Conservation (phyloP, 2,113 vertebrate species). For the Bettongia penicillata region DNA sequence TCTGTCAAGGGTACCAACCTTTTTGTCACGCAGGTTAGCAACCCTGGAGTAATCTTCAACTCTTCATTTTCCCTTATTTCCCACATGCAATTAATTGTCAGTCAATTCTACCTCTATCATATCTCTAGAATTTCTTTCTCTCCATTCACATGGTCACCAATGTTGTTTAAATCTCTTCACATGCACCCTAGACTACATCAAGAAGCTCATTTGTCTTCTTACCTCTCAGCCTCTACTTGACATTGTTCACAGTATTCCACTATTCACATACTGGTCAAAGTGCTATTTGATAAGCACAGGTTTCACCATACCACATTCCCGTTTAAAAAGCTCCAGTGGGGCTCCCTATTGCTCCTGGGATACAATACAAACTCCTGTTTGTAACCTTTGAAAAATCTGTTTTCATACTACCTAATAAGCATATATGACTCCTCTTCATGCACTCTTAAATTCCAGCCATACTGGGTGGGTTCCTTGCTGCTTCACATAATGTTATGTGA, state of each 20-base stretch:
- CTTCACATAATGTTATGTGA: neutral
- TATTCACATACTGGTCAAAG: neutral
- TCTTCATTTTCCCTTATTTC: neutral
- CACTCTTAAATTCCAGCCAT: neutral
- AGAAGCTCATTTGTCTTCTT: neutral
- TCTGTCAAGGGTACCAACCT: neutral
- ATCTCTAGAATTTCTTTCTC: neutral
- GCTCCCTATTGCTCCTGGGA: neutral
- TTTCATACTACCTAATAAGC: neutral
- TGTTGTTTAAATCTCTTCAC: no score
- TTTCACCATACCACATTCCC: neutral
- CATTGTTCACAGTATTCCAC: neutral
- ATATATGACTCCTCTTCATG: neutral
- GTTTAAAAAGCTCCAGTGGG: neutral
- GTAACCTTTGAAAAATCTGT: neutral
- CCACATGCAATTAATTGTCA: neutral
- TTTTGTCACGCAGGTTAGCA: neutral
- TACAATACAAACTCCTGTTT: neutral
- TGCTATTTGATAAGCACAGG: neutral
- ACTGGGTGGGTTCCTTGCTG: neutral
- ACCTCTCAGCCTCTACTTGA: neutral
- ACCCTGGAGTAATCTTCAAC: neutral
- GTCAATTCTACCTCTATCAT: neutral
- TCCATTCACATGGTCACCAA: neutral
- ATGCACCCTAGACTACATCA: neutral